Evolutionary conservation across 2,797 vertebrate species (phyloP).

Genomic region (Gymnothorax reevesii): DNA sequence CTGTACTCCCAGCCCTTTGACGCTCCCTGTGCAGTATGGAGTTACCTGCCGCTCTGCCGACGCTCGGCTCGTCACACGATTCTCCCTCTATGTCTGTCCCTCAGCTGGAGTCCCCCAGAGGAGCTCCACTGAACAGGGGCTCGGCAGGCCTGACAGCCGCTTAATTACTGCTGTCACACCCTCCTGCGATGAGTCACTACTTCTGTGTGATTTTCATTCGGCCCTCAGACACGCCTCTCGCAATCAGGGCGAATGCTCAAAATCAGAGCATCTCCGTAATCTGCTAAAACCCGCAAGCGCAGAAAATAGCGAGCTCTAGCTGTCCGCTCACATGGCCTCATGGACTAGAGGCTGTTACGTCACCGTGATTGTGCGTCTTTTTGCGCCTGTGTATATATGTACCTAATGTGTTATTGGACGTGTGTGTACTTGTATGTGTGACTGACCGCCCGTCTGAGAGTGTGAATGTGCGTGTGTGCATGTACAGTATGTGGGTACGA

Average conservation of each 20-base stretch:
- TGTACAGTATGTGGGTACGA: too few species aligned
- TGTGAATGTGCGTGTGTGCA: not conserved
- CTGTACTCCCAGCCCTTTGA: not conserved
- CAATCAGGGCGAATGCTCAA: not conserved
- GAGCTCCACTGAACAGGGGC: not conserved
- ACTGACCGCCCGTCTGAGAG: not conserved
- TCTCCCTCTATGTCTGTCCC: not conserved
- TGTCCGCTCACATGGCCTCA: not conserved
- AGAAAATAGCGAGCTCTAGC: not conserved
- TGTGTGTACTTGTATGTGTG: not conserved
- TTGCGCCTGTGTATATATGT: not conserved
- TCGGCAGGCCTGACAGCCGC: not conserved
- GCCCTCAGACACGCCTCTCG: too few species aligned
- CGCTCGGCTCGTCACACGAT: not conserved
- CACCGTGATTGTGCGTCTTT: not conserved
- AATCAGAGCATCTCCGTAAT: not conserved
- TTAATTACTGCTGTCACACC: not conserved
- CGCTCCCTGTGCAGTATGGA: not conserved
- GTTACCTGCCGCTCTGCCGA: not conserved
- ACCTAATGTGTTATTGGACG: too few species aligned
- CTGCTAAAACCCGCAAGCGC: not conserved
- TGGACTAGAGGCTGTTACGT: not conserved
- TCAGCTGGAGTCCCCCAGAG: not conserved
- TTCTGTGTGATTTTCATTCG: not conserved
- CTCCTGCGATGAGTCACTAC: not conserved